Percentiles rank a stretch among this genome's conserved stretches.
Evolutionary conservation across 92 coral and sea anemone genomes (phyloP).

Genomic region (Palythoa grandiflora): DNA sequence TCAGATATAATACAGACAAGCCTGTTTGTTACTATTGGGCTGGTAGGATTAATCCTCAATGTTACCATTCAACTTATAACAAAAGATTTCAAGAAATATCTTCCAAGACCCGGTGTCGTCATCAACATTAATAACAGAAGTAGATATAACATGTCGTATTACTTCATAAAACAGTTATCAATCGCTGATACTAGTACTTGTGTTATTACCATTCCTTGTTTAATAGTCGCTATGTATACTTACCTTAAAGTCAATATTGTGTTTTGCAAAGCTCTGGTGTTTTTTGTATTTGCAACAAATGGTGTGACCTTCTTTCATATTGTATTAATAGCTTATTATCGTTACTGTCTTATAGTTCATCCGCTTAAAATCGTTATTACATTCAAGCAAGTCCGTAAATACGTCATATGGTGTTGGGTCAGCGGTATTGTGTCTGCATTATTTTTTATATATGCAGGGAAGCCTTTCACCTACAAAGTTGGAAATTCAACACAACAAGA

Average conservation of each 20-base stretch:
- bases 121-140: conserved; percentile 24
- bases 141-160: conserved; percentile 35
- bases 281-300: background rate
- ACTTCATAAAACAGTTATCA: conserved; percentile 21
- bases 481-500: background rate
- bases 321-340: conserved; percentile 14
- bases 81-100: conserved; percentile 15
- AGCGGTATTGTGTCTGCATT: background rate
- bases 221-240: background rate
- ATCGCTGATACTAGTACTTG: conserved; percentile 17
- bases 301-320: background rate
- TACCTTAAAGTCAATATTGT: background rate
- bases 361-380: conserved; percentile 20
- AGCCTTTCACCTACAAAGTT: background rate
- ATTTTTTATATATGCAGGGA: background rate
- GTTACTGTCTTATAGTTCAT: conserved; percentile 29
- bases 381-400: background rate
- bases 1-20: background rate
- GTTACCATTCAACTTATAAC: conserved; percentile 23
- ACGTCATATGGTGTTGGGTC: conserved; percentile 11
- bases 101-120: conserved; percentile 18
- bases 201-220: background rate
- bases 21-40: background rate
- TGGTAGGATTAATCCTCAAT: conserved; percentile 21
- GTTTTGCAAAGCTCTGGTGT: conserved; percentile 12